A percentile compares a stretch with the other conserved stretches of the same genome.
Conservation (phyloP, 2,888 invertebrate genomes). For the Drosophila lacicola region DNA sequence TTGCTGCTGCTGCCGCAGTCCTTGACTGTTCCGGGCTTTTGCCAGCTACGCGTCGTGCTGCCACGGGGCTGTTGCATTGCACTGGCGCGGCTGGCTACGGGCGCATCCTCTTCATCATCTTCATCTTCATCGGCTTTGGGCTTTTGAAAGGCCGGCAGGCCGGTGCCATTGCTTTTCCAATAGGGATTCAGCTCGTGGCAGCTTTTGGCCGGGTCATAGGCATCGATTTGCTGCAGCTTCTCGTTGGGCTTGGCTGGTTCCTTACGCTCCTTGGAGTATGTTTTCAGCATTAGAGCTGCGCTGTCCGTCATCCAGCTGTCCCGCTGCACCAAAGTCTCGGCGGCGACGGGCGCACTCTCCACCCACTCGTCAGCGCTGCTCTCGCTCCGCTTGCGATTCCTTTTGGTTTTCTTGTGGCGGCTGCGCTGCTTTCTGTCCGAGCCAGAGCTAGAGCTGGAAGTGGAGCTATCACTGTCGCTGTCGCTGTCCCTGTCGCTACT, state of each 20-base stretch:
- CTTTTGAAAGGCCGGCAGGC: slow-evolving; percentile 88
- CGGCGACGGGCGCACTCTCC: slow-evolving; percentile 85
- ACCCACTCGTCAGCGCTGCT: slow-evolving; percentile 87
- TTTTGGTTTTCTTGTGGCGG: slow-evolving; percentile 39
- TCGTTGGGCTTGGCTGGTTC: slow-evolving; percentile 86
- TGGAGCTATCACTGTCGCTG: slow-evolving; percentile 38
- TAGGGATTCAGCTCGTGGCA: slow-evolving; percentile 94
- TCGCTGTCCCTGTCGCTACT: slow-evolving; percentile 26
- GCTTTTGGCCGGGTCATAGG: slow-evolving; percentile 90
- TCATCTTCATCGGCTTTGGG: slow-evolving; percentile 85
- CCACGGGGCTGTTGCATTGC: slow-evolving; percentile 10
- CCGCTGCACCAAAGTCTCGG: slow-evolving; percentile 83
- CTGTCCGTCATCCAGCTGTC: slow-evolving; percentile 92
- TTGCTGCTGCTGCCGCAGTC: neutral
- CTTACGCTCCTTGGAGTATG: slow-evolving; percentile 84
- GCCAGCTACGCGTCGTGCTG: slow-evolving; percentile 38
- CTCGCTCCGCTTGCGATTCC: slow-evolving; percentile 11
- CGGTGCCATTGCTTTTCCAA: slow-evolving; percentile 95
- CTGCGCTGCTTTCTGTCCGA: slow-evolving; percentile 40
- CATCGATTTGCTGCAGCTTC: slow-evolving; percentile 86
- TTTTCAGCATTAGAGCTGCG: slow-evolving; percentile 84
- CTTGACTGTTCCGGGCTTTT: slow-evolving; percentile 29
- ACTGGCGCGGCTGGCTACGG: neutral
- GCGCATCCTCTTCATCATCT: slow-evolving; percentile 23
- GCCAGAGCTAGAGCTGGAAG: slow-evolving; percentile 36